phyloP scores from a whole-genome alignment of 2,113 vertebrate species.

The Bostrychus sinensis region DNA sequence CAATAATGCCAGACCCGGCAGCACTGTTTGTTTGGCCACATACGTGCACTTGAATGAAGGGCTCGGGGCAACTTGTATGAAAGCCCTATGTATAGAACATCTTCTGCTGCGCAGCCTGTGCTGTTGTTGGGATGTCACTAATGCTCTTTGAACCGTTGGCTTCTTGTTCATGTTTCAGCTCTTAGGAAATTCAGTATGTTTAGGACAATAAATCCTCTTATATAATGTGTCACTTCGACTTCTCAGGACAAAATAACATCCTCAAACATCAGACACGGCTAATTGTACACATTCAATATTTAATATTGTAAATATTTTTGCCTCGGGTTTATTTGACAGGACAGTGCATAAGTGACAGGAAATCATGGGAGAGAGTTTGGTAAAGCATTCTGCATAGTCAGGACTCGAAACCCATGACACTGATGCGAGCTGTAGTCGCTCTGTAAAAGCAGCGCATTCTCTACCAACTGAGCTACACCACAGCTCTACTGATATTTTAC shows the following conservation, averaged over 20 bases:
- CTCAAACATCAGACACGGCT: neutral
- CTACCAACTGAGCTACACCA: no score
- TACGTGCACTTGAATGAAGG: conserved; percentile 6
- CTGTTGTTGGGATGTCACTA: conserved; percentile 13
- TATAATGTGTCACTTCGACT: conserved; percentile 3
- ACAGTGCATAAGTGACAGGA: no score
- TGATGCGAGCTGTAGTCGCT: no score
- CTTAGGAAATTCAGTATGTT: conserved; percentile 8
- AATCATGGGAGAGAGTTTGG: no score
- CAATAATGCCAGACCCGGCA: conserved; percentile 1
- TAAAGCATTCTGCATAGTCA: no score
- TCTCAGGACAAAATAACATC: neutral
- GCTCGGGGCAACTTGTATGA: conserved; percentile 4
- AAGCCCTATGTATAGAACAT: conserved; percentile 25
- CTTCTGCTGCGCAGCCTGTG: conserved; percentile 8
- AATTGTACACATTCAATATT: neutral
- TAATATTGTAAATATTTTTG: no score
- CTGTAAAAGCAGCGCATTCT: no score
- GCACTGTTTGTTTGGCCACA: neutral
- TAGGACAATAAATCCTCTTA: conserved; percentile 23
- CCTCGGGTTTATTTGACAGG: no score
- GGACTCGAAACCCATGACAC: no score
- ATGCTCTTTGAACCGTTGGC: conserved; percentile 27
- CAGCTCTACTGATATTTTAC: no score
- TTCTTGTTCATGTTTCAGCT: conserved; percentile 5